These are phyloP conservation scores for Euphonia xanthogaster DNA, from an alignment of 2,797 vertebrate species.

Conservation along the genomic window DNA sequence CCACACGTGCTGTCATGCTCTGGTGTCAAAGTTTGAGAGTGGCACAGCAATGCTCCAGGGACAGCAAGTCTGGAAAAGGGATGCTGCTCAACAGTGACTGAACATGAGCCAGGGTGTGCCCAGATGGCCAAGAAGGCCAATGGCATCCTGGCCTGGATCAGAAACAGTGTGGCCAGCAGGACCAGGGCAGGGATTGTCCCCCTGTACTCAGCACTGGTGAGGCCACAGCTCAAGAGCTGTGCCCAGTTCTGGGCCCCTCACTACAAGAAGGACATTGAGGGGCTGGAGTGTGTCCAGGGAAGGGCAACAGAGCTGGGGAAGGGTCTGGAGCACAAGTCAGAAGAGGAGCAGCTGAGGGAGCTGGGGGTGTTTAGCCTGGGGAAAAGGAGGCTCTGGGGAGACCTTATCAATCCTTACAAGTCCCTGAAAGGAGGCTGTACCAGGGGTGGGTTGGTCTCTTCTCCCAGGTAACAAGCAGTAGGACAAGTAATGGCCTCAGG, in stretches of 20 bases:
- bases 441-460: neutral
- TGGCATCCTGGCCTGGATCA: neutral
- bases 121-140: neutral
- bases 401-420: accelerated
- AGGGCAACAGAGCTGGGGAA: accelerated
- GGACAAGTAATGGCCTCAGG: neutral
- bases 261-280: neutral
- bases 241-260: neutral
- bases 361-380: neutral
- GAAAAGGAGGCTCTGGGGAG: neutral
- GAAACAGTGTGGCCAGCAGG: neutral
- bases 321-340: neutral
- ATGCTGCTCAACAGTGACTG: accelerated
- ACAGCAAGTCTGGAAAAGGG: neutral
- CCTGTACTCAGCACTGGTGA: accelerated
- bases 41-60: neutral
- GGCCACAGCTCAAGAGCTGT: accelerated
- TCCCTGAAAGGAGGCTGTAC: neutral
- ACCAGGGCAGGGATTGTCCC: neutral
- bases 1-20: neutral
- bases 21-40: accelerated
- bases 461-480: neutral
- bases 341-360: neutral
- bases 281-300: accelerated
- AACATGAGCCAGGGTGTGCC: neutral